Conservation (phyloP, 2,888 invertebrate species). For the Gymnocheta viridis region DNA sequence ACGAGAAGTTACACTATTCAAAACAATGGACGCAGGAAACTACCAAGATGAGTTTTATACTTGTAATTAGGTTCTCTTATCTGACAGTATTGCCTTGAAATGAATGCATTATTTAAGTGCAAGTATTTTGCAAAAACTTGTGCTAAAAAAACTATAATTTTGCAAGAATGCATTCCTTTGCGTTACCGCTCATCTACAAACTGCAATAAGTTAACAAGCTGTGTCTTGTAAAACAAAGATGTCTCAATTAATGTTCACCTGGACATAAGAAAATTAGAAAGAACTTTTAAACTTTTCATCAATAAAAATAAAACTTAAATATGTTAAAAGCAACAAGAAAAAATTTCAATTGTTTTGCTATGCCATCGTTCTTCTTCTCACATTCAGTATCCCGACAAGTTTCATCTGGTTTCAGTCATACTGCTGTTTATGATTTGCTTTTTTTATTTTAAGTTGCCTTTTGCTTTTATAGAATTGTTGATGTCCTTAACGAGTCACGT, state of each 20-base stretch:
- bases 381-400: background rate
- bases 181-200: background rate
- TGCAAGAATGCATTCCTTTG: background rate
- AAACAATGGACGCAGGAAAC: background rate
- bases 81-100: too few relatives aligned
- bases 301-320: background rate
- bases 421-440: background rate
- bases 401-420: constrained; percentile 5
- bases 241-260: background rate
- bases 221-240: background rate
- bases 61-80: too few relatives aligned
- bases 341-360: background rate
- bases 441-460: constrained; percentile 51
- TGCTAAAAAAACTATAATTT: background rate
- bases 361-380: background rate
- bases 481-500: constrained; percentile 73
- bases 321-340: background rate
- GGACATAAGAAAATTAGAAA: background rate
- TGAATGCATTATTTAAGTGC: background rate
- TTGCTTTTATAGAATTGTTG: constrained; percentile 70
- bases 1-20: background rate
- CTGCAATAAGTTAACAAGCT: background rate
- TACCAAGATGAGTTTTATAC: background rate
- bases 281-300: background rate
- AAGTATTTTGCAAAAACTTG: background rate